Base-by-base conservation (phyloP, 2,797 vertebrate genomes). In the Enteromius mattozi region DNA sequence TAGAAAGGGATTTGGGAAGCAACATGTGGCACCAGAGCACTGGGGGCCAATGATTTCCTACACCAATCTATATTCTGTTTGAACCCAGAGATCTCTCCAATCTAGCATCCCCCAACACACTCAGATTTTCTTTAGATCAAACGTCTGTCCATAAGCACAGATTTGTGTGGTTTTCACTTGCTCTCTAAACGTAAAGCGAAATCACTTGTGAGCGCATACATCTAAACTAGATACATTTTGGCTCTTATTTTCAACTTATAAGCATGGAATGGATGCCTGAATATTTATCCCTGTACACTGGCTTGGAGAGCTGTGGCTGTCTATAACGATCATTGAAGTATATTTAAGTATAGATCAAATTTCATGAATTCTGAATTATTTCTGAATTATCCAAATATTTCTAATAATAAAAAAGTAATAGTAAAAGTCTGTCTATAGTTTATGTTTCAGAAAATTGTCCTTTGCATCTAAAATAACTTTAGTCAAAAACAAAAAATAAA, bases 11-110 rank as follows among this genome's bases (percentile, higher is more conserved):
- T 93, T 91, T 86, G 90, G 89, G 88, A 92, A 89, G 91, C 90
- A 91, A 90, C 90, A 86, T 91, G 92, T 89, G 91, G 90, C 92
- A 92, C 71, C 82, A 89, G 89, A 93, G 90, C 92, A 83, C 87
- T 82, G 88, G 82, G 89, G 89, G 86, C 85, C 86, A 84, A 89
- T 86, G 79, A 89, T 90, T 93, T 92, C 92, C 92, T 87, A 61
- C 89, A 90, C 93, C 92, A 92, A 93, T 94, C 93, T 92, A 91
- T 92, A 93, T 92, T 93, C 93, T 83, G 89, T 92, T 93, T 93
- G 89, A 94, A 92, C 90, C 89, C 5, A 33, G 89, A 92, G 90
- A 92, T 90, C 82, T 91, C 90, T 93, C 88, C 91, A 93, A 93
- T 93, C 91, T 89, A 89, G 88, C 91, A 88, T 14, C 85, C 89